Evolutionary conservation across 2,888 invertebrate species (phyloP), one percentile per base, ranked within the genome.

Genomic region (Stenolophus ochropezus): DNA sequence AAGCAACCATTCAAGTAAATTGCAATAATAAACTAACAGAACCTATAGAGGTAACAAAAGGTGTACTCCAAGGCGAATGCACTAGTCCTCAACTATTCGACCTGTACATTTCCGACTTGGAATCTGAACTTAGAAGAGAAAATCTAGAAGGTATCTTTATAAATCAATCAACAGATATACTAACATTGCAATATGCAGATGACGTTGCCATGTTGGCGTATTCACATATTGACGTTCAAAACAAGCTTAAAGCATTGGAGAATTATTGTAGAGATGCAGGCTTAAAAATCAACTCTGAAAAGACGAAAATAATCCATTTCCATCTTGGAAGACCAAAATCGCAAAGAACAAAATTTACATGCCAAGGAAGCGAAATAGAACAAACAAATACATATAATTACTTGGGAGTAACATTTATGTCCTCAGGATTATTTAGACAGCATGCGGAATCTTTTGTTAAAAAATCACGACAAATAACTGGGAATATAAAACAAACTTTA

Each of bases 391-490:
- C n/a, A n/a, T n/a, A n/a, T n/a, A n/a, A n/a, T n/a, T n/a, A n/a
- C n/a, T n/a, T n/a, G n/a, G n/a, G n/a, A n/a, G n/a, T n/a, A n/a
- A n/a, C n/a, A n/a, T n/a, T n/a, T n/a, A n/a, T n/a, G n/a, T n/a
- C n/a, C n/a, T n/a, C n/a, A n/a, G n/a, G n/a, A n/a, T n/a, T n/a
- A n/a, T n/a, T n/a, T n/a, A n/a, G n/a, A n/a, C n/a, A n/a, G n/a
- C n/a, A n/a, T n/a, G n/a, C n/a, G n/a, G 51, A 51, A 51, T 4
- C 51, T 4, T 51, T 8, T 51, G 14, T 51, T 51, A 8, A 16
- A 51, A 51, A 51, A 16, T 51, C 51, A 51, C n/a, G 51, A 16
- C 51, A 51, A 51, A 51, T 51, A 51, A 51, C 51, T n/a, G 51
- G 11, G n/a, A 51, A 51, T 51, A 16, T 51, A 2, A 4, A 51